phyloP scores from a whole-genome alignment of 2,797 vertebrate genomes.

The Sebastes nivosus region DNA sequence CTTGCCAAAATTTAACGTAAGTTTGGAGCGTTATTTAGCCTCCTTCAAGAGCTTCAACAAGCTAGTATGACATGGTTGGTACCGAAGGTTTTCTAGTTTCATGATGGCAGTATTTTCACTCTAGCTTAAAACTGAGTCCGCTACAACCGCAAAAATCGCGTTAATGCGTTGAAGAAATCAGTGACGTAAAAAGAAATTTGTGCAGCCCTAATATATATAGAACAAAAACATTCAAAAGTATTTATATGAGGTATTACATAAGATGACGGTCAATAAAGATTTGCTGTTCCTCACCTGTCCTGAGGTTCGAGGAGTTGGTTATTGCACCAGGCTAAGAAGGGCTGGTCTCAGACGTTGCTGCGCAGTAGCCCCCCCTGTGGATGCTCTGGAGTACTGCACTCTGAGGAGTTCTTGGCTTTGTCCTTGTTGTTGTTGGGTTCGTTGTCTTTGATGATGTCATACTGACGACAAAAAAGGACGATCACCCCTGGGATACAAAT shows the following conservation, averaged over 20 bases:
- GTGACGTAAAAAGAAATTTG: too few relatives aligned
- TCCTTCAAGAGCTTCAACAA: too few relatives aligned
- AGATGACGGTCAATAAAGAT: not conserved
- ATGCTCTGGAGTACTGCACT: constrained; percentile 96
- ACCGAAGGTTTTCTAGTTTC: not conserved
- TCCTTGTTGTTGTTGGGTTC: constrained; percentile 98
- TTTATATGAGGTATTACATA: not conserved
- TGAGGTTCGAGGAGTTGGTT: constrained; percentile 79
- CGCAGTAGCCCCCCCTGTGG: constrained; percentile 92
- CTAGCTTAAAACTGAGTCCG: not conserved
- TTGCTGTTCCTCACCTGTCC: constrained; percentile 72
- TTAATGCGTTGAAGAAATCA: too few relatives aligned
- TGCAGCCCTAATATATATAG: not conserved
- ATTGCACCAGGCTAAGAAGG: constrained; percentile 73
- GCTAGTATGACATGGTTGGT: too few relatives aligned
- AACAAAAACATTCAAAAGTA: not conserved
- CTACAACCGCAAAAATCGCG: not conserved
- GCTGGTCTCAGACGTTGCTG: constrained; percentile 88
- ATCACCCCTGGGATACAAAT: constrained; percentile 87
- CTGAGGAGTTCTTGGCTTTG: constrained; percentile 95
- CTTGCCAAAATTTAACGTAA: too few relatives aligned
- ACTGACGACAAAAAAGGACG: constrained; percentile 95
- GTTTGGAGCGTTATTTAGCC: too few relatives aligned
- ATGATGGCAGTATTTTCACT: not conserved
- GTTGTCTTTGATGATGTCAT: constrained; percentile 98